Evolutionary conservation across 2,797 vertebrate species (phyloP), one percentile per base, ranked within the genome.

Genomic region (Sciurus carolinensis): DNA sequence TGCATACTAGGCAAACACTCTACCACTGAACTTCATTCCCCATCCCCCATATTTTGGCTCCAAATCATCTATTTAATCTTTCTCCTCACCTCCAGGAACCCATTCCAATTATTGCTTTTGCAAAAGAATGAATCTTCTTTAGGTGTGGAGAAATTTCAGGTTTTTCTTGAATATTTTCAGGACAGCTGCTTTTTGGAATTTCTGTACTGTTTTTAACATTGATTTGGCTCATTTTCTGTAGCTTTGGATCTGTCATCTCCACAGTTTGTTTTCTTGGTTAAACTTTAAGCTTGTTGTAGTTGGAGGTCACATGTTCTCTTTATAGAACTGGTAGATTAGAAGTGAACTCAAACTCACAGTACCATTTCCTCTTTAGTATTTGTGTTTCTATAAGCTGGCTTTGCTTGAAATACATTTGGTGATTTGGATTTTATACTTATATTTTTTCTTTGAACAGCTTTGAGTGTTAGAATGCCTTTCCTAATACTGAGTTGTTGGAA

Each of bases 181-280:
- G 62, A 76, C 20, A 88, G 39, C 33, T 80, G 11, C 22, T n/a
- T 75, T 96, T 96, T 50, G 44, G 50, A 92, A 54, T 90, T 76
- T 20, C 18, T 66, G 14, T 59, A 73, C 15, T 72, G 33, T 22
- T 92, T 96, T 96, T 92, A 28, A 89, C 50, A 84, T 66, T 87
- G n/a, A 73, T 80, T 59, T 93, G 57, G 24, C 8, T 85, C 17
- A 80, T 57, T 52, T 75, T 69, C 11, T 71, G 20, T 93, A 85
- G 69, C 47, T 77, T 89, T 96, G 36, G 42, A 69, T n/a, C 72
- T 83, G 18, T 57, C 87, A 4, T 44, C 87, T 72, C 67, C 28
- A 91, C 47, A 80, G 71, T 82, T 85, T 95, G 28, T 81, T 93
- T 92, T 82, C 64, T 96, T 86, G 59, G 75, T 77, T 82, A 96